A percentile compares a stretch with the other conserved stretches of the same genome.
These are phyloP conservation scores for Parnassius smintheus DNA, from an alignment of 2,888 invertebrate species.

Conservation along the genomic window DNA sequence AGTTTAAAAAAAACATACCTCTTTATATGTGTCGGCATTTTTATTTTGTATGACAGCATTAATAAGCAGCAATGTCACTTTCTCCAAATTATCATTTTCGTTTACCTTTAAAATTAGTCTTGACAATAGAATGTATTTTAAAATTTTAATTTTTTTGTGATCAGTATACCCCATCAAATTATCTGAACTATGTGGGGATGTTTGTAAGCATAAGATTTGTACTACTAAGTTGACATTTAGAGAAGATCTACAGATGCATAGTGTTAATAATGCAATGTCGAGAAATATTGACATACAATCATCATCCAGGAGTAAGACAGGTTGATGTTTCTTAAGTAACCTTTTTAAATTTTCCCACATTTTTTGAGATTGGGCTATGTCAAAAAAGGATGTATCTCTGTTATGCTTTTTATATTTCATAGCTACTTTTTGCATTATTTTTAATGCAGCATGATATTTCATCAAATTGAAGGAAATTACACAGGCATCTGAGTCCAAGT, in stretches of 20 bases:
- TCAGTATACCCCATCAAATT: slow-evolving; percentile 40
- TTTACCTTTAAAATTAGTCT: slow-evolving; percentile 44
- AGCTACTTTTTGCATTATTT: slow-evolving; percentile 49
- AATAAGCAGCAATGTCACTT: slow-evolving; percentile 40
- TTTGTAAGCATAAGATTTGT: slow-evolving; percentile 54
- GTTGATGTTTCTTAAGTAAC: slow-evolving; percentile 44
- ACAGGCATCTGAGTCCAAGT: slow-evolving; percentile 46
- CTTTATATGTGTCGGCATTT: slow-evolving; percentile 35
- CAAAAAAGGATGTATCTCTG: slow-evolving; percentile 32
- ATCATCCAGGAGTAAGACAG: slow-evolving; percentile 39
- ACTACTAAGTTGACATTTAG: slow-evolving; percentile 38
- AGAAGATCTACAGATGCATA: slow-evolving; percentile 35
- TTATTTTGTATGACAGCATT: slow-evolving; percentile 47
- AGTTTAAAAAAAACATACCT: slow-evolving; percentile 31
- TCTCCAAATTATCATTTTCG: slow-evolving; percentile 47
- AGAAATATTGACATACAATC: slow-evolving; percentile 40
- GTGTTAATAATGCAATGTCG: slow-evolving; percentile 47
- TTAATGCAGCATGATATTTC: slow-evolving; percentile 48
- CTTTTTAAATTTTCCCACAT: slow-evolving; percentile 47
- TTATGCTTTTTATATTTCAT: slow-evolving; percentile 34
- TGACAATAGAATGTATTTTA: slow-evolving; percentile 51
- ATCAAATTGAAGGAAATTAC: slow-evolving; percentile 53
- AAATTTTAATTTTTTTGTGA: slow-evolving; percentile 39
- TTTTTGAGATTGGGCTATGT: slow-evolving; percentile 34
- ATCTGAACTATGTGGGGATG: slow-evolving; percentile 40